A percentile compares a stretch with the other conserved stretches of the same genome.
Evolutionary conservation across 2,888 invertebrate species (phyloP).

Genomic region (Stenurella melanura): DNA sequence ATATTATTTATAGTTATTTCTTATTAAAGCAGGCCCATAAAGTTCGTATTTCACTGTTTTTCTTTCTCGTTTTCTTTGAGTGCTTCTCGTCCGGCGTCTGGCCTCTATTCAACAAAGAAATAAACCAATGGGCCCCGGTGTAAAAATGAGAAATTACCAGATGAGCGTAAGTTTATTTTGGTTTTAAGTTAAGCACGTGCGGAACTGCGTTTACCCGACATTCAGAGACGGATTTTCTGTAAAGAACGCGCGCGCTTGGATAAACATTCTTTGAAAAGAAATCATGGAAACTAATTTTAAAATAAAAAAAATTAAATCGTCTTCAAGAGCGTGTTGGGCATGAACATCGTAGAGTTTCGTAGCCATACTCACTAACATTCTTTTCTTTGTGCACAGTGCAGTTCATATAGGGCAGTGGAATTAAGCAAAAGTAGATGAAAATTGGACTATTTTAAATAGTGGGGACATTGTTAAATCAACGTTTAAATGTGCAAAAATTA

Average conservation of each 20-base stretch:
- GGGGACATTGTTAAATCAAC: too few relatives aligned
- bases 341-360: too few relatives aligned
- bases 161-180: constrained; percentile 58
- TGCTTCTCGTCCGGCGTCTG: constrained; percentile 31
- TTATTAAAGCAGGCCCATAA: constrained; percentile 40
- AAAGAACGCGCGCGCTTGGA: background rate
- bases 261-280: background rate
- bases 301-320: too few relatives aligned
- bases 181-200: constrained; percentile 58
- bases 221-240: background rate
- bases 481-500: too few relatives aligned
- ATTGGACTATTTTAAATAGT: too few relatives aligned
- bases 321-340: too few relatives aligned
- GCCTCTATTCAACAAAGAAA: constrained; percentile 34
- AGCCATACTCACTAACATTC: too few relatives aligned
- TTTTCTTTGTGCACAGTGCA: too few relatives aligned
- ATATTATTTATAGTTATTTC: constrained; percentile 48
- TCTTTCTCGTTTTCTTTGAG: constrained; percentile 27
- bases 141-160: constrained; percentile 55
- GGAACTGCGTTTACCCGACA: background rate
- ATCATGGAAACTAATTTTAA: too few relatives aligned
- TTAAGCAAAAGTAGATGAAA: too few relatives aligned
- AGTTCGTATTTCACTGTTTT: constrained; percentile 40
- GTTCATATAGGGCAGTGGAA: too few relatives aligned
- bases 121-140: constrained; percentile 34